phyloP scores from a whole-genome alignment of 2,797 vertebrate genomes.

The Sebastes aleutianus region DNA sequence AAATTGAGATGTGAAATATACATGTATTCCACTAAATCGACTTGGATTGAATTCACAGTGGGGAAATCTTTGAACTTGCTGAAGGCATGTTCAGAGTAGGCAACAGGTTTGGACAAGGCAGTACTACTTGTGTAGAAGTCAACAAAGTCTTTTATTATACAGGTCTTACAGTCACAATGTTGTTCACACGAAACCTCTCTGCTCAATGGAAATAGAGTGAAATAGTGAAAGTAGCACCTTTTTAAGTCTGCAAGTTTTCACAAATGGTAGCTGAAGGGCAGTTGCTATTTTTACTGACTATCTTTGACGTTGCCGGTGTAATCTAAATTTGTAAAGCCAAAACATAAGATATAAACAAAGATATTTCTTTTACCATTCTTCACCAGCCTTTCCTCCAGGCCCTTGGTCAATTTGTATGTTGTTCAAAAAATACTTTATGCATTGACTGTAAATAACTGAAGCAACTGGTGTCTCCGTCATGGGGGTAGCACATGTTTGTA shows the following conservation, averaged over 20 bases:
- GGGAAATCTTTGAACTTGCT: neutral
- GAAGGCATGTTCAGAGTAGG: neutral
- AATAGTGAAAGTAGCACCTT: neutral
- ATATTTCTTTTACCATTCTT: neutral
- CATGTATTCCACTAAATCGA: neutral
- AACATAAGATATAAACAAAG: neutral
- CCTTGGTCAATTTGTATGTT: neutral
- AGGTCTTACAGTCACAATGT: neutral
- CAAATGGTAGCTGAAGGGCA: neutral
- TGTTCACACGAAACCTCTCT: neutral
- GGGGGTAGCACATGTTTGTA: neutral
- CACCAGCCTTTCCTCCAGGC: neutral
- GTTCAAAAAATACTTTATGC: neutral
- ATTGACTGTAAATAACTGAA: neutral
- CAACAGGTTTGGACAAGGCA: neutral
- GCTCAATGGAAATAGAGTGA: neutral
- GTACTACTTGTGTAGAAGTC: neutral
- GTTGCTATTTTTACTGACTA: neutral
- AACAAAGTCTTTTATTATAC: neutral
- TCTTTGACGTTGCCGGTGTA: neutral
- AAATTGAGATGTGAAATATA: neutral
- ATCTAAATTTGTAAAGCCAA: neutral
- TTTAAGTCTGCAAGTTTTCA: neutral
- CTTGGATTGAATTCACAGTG: neutral
- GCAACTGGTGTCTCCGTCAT: neutral